These are phyloP conservation scores for Microctenopoma steveboyesi DNA, from an alignment of 2,797 vertebrate genomes.

Conservation along the genomic window DNA sequence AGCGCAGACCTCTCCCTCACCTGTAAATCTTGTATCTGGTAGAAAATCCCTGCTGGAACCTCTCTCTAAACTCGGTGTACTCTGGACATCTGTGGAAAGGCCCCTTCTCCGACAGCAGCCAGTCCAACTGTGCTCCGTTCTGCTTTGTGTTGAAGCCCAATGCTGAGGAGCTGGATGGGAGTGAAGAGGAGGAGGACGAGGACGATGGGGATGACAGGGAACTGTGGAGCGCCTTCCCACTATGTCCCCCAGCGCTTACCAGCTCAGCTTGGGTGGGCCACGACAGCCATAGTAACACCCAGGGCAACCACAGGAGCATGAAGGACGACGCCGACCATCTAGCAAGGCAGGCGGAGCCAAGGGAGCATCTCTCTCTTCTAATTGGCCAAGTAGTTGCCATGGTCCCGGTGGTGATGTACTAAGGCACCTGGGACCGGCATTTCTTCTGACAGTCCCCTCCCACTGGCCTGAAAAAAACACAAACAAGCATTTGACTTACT, in stretches of 20 bases:
- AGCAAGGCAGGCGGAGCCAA: constrained; percentile 84
- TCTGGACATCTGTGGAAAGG: constrained; percentile 96
- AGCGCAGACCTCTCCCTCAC: constrained; percentile 75
- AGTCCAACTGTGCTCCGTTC: constrained; percentile 89
- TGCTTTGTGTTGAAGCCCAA: constrained; percentile 74
- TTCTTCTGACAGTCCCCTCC: constrained; percentile 89
- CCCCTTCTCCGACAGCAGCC: constrained; percentile 95
- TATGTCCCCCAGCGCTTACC: constrained; percentile 67
- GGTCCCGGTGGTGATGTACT: constrained; percentile 87
- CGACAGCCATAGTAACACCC: constrained; percentile 84
- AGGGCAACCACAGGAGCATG: constrained; percentile 89
- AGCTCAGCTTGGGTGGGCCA: constrained; percentile 73
- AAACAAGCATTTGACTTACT: constrained; percentile 10
- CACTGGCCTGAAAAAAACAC: constrained; percentile 66
- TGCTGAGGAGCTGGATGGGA: constrained; percentile 62
- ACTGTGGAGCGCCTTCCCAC: constrained; percentile 83
- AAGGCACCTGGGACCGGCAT: constrained; percentile 91
- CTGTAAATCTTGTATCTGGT: constrained; percentile 99
- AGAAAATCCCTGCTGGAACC: constrained; percentile 95
- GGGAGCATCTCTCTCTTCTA: constrained; percentile 84
- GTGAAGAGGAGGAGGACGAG: constrained; percentile 70
- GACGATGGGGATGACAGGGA: constrained; percentile 68
- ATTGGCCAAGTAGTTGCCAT: constrained; percentile 91
- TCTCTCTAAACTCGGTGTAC: constrained; percentile 94
- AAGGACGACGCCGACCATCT: constrained; percentile 87